Conservation (phyloP, 2,797 vertebrate genomes). For the Synanceia verrucosa region DNA sequence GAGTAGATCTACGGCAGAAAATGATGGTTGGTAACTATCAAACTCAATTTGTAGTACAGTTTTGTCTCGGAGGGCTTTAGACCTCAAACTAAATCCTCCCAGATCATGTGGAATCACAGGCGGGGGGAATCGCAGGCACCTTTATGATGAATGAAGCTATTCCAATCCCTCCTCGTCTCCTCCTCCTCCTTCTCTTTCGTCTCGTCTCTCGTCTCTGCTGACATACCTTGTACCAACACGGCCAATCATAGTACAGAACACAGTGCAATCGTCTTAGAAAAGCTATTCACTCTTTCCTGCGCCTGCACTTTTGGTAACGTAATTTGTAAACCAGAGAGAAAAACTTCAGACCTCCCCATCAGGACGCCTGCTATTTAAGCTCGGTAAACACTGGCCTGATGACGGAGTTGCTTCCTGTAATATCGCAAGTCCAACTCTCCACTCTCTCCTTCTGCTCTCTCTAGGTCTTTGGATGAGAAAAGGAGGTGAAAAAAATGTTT, state of each 20-base stretch:
- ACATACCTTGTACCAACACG: conserved; percentile 59
- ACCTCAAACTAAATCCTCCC: conserved; percentile 71
- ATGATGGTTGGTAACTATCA: conserved; percentile 64
- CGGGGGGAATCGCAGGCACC: conserved; percentile 63
- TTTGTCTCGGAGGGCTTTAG: conserved; percentile 69
- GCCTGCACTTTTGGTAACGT: conserved; percentile 51
- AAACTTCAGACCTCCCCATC: conserved; percentile 25
- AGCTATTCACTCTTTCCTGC: conserved; percentile 53
- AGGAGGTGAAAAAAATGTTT: conserved; percentile 68
- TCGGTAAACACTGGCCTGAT: conserved; percentile 60
- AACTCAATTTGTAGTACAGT: conserved; percentile 75
- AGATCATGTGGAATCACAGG: conserved; percentile 77
- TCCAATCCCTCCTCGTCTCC: conserved; percentile 65
- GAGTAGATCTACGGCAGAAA: conserved; percentile 55
- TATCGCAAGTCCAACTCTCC: conserved; percentile 41
- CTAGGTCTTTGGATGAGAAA: conserved; percentile 55
- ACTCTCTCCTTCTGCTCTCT: conserved; percentile 50
- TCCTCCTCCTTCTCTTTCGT: conserved; percentile 38
- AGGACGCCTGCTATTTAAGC: conserved; percentile 59
- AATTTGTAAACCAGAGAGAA: conserved; percentile 65
- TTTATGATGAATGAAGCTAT: conserved; percentile 78
- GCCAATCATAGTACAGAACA: conserved; percentile 57
- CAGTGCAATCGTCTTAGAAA: conserved; percentile 58
- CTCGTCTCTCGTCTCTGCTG: conserved; percentile 62
- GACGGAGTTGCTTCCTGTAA: conserved; percentile 38